A percentile compares a stretch with the other conserved stretches of the same genome.
phyloP scores from a whole-genome alignment of 2,888 invertebrate species.

The Caenorhabditis zanzibari region DNA sequence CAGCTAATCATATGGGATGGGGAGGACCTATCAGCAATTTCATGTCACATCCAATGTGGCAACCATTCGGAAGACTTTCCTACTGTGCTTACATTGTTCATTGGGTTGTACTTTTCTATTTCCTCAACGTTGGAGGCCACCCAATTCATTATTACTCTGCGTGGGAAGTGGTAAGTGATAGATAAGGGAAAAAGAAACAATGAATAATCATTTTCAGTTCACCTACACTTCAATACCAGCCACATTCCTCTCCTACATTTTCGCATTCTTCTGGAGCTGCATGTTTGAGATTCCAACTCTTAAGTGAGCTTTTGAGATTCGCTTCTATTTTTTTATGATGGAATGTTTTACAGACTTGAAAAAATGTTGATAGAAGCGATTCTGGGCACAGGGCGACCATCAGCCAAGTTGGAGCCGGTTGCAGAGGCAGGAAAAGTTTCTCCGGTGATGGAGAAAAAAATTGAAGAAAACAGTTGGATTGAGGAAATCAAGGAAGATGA shows the following conservation, averaged over 20 bases:
- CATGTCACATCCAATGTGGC: slow-evolving; percentile 90
- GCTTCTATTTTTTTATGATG: not conserved
- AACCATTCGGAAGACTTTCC: slow-evolving; percentile 93
- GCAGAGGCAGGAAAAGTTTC: slow-evolving; percentile 14
- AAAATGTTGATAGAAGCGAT: slow-evolving; percentile 65
- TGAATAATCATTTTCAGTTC: slow-evolving; percentile 44
- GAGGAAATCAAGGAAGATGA: slow-evolving; percentile 36
- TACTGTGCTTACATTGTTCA: slow-evolving; percentile 91
- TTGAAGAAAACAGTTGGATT: slow-evolving; percentile 10
- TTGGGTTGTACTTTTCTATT: slow-evolving; percentile 64
- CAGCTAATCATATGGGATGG: slow-evolving; percentile 84
- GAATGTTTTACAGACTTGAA: slow-evolving; percentile 47
- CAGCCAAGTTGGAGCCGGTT: slow-evolving; percentile 23
- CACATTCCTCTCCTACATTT: slow-evolving; percentile 59
- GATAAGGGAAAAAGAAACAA: not conserved
- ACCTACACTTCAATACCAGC: slow-evolving; percentile 57
- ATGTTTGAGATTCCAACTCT: slow-evolving; percentile 65
- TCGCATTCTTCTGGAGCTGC: slow-evolving; percentile 71
- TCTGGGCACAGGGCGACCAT: slow-evolving; percentile 36
- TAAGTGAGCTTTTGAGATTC: slow-evolving; percentile 34
- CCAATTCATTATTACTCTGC: slow-evolving; percentile 58
- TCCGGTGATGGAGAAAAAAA: slow-evolving; percentile 3
- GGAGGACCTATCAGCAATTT: slow-evolving; percentile 87
- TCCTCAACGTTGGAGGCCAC: slow-evolving; percentile 56
- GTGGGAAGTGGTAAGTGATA: slow-evolving; percentile 63